These are phyloP conservation scores for Fistularia tabacaria DNA, from an alignment of 2,797 vertebrate genomes.

Conservation along the genomic window DNA sequence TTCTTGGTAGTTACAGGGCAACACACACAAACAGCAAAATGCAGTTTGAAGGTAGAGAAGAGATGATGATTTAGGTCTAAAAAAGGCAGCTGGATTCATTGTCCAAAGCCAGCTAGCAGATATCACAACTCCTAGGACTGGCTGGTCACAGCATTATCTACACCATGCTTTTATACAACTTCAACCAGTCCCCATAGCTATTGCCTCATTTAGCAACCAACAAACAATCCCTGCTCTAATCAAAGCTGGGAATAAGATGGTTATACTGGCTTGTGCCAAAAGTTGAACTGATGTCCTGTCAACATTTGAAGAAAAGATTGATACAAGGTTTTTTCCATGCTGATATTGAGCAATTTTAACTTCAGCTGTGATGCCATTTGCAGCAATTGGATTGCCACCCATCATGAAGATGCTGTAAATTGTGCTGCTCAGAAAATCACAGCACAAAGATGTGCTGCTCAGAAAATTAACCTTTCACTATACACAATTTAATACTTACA, in stretches of 20 bases:
- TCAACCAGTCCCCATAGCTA: conserved; percentile 26
- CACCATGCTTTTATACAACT: conserved; percentile 32
- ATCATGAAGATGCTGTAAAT: too few relatives aligned
- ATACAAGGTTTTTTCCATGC: too few relatives aligned
- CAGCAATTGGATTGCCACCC: too few relatives aligned
- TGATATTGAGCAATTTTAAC: too few relatives aligned
- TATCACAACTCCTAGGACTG: conserved; percentile 58
- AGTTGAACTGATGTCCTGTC: too few relatives aligned
- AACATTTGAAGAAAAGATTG: too few relatives aligned
- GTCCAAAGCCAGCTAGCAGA: conserved; percentile 60
- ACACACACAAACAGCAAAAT: conserved; percentile 3
- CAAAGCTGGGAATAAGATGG: conserved; percentile 5
- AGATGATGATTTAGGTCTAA: conserved; percentile 57
- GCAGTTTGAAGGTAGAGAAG: conserved; percentile 18
- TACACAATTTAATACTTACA: too few relatives aligned
- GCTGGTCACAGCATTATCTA: conserved; percentile 58
- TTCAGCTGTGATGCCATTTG: too few relatives aligned
- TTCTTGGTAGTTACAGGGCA: too few relatives aligned
- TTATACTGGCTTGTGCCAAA: not conserved
- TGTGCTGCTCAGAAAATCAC: too few relatives aligned
- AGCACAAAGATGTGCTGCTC: too few relatives aligned
- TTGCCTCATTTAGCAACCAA: conserved; percentile 17
- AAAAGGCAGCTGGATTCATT: conserved; percentile 62
- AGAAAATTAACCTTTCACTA: too few relatives aligned
- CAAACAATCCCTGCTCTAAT: conserved; percentile 14